Percentiles rank a stretch among this genome's conserved stretches.
Evolutionary conservation across 2,113 vertebrate species (phyloP).

Genomic region (Hymenochirus boettgeri): DNA sequence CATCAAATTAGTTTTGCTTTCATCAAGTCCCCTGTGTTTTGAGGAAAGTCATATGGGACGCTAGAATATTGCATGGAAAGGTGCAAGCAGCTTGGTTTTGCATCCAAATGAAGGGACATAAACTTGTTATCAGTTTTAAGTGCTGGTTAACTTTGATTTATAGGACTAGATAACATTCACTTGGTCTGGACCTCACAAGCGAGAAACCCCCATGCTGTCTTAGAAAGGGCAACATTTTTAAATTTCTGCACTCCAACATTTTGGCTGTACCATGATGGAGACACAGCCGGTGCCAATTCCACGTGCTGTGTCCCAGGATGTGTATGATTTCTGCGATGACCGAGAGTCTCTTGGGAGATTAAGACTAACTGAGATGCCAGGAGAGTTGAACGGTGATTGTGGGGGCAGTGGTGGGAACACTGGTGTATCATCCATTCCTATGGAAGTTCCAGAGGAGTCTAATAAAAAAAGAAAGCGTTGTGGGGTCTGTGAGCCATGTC

Average conservation of each 20-base stretch:
- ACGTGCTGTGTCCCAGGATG: neutral
- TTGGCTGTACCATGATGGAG: conserved; percentile 25
- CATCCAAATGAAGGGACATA: conserved; percentile 38
- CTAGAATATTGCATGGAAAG: conserved; percentile 1
- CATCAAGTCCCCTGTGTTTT: neutral
- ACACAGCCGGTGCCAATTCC: neutral
- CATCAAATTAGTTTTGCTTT: conserved; percentile 7
- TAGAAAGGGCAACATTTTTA: neutral
- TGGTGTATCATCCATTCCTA: conserved; percentile 30
- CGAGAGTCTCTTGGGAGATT: conserved; percentile 11
- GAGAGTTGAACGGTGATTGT: conserved; percentile 40
- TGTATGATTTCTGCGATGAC: conserved; percentile 7
- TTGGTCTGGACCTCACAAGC: conserved; percentile 1
- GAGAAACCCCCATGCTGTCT: neutral
- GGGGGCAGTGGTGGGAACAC: conserved; percentile 27
- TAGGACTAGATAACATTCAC: conserved; percentile 21
- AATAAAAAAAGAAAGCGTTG: conserved; percentile 80
- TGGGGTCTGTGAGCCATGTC: conserved; percentile 72
- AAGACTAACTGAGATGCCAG: neutral
- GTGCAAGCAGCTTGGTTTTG: neutral
- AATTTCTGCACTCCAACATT: neutral
- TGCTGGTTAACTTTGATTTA: conserved; percentile 19
- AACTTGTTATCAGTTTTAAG: conserved; percentile 21
- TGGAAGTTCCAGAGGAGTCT: conserved; percentile 46
- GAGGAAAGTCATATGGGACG: conserved; percentile 6